A percentile compares a stretch with the other conserved stretches of the same genome.
These are phyloP conservation scores for Caenorhabditis sp. DNA, from an alignment of 2,888 invertebrate genomes.

Conservation along the genomic window DNA sequence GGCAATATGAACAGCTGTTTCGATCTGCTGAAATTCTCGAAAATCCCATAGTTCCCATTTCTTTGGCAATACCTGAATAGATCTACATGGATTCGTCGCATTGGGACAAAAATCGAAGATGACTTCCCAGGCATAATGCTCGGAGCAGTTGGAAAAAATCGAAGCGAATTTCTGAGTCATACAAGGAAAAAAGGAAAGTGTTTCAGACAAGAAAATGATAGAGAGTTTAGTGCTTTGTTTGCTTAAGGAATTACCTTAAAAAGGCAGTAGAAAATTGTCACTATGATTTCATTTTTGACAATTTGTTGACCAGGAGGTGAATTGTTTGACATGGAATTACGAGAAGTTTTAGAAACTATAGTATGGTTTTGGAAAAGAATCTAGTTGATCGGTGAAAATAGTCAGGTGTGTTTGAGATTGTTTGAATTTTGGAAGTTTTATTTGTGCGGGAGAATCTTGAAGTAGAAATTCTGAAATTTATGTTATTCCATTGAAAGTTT, in stretches of 20 bases:
- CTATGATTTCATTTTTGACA: constrained; percentile 1
- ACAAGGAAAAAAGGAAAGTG: neutral
- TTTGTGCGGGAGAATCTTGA: no score
- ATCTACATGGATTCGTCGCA: constrained; percentile 25
- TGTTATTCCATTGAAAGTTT: no score
- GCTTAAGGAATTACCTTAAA: constrained; percentile 10
- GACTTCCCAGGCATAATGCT: constrained; percentile 9
- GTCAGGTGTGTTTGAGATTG: no score
- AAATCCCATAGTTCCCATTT: no score
- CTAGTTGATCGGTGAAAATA: neutral
- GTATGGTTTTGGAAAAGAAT: no score
- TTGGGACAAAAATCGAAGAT: constrained; percentile 19
- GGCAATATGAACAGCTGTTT: constrained; percentile 13
- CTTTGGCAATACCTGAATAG: constrained; percentile 25
- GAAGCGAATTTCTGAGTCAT: constrained; percentile 7
- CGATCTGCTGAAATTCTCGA: constrained; percentile 27
- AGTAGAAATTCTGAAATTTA: no score
- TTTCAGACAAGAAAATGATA: neutral
- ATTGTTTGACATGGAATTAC: neutral
- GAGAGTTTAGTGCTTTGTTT: neutral
- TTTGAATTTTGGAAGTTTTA: no score
- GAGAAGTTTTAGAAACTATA: no score
- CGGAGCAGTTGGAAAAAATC: constrained; percentile 28
- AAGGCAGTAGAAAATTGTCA: neutral
- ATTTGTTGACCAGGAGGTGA: neutral